phyloP scores from a whole-genome alignment of 2,797 vertebrate genomes.

The Oryzias dopingdopingensis region DNA sequence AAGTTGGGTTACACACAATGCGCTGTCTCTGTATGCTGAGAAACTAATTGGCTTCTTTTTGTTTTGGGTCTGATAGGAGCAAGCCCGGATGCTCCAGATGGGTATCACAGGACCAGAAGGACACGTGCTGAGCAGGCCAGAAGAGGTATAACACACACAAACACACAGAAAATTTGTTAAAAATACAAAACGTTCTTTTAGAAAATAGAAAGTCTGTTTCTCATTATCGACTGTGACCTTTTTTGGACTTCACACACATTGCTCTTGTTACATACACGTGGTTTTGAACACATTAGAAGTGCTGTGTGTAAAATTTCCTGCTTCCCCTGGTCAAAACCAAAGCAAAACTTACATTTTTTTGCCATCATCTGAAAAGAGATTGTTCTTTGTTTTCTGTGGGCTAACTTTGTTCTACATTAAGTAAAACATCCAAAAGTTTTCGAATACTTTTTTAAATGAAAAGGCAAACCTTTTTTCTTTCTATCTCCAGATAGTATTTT shows the following conservation, averaged over 20 bases:
- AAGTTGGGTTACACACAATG: neutral
- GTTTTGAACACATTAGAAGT: slow-evolving; percentile 37
- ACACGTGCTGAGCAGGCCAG: slow-evolving; percentile 94
- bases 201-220: slow-evolving; percentile 3
- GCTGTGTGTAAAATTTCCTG: slow-evolving; percentile 10
- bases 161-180: neutral
- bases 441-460: no score
- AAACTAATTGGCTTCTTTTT: slow-evolving; percentile 4
- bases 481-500: no score
- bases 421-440: no score
- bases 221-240: neutral
- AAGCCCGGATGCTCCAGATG: slow-evolving; percentile 94
- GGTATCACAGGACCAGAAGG: slow-evolving; percentile 98
- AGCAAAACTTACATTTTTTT: slow-evolving; percentile 14
- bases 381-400: no score
- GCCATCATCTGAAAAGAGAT: no score
- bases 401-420: no score
- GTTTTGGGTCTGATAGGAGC: slow-evolving; percentile 81
- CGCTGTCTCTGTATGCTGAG: slow-evolving; percentile 3
- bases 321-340: slow-evolving; percentile 34
- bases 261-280: slow-evolving; percentile 50
- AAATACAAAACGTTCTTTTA: no score
- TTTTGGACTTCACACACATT: slow-evolving; percentile 36
- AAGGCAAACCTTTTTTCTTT: no score
- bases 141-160: slow-evolving; percentile 81